Evolutionary conservation across 37 sponge, comb jelly and placozoan species (phyloP), one percentile per base, ranked within the genome.

Genomic region (Dysidea cf. avara): DNA sequence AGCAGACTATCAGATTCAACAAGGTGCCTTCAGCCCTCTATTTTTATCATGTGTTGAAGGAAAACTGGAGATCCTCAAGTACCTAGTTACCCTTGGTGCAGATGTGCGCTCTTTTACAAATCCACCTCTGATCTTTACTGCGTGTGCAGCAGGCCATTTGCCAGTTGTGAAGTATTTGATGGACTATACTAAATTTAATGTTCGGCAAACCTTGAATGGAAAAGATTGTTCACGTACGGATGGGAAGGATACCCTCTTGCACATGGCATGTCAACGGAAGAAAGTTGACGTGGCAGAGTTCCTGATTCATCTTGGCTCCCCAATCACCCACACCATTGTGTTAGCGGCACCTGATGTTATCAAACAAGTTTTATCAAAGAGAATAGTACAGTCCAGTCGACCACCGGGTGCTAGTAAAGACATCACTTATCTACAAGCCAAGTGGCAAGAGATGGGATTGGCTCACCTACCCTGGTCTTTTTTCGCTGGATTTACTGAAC

Each of bases 121-220:
- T 61, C 93, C 85, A 17, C 88, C 84, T 0, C 85, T 84, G 7
- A 53, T 87, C 18, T 78, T 81, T 71, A 87, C 81, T 16, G 89
- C 93, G 17, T 86, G 88, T 53, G 57, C 81, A 20, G 79, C 80
- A 13, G 89, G 87, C 0, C 84, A 83, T 34, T 48, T 92, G 5
- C 81, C 64, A 0, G 73, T 87, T 7, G 26, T 87, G 31, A 68
- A 80, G 33, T 92, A 80, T 54, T 66, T 92, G 28, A 66, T 92
- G 77, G 77, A 83, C 20, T 73, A 77, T 53, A 87, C 58, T 55
- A 66, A 84, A 1, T 85, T 66, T 46, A 63, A 84, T 46, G 59
- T 90, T 21, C 54, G 81, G 49, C 65, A 56, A 7, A 83, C 86
- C 2, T 29, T 81, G 14, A 56, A 53, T 57, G 86, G 86, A 17